Conservation (phyloP, 2,113 vertebrate species). For the Rhombomys opimus region DNA sequence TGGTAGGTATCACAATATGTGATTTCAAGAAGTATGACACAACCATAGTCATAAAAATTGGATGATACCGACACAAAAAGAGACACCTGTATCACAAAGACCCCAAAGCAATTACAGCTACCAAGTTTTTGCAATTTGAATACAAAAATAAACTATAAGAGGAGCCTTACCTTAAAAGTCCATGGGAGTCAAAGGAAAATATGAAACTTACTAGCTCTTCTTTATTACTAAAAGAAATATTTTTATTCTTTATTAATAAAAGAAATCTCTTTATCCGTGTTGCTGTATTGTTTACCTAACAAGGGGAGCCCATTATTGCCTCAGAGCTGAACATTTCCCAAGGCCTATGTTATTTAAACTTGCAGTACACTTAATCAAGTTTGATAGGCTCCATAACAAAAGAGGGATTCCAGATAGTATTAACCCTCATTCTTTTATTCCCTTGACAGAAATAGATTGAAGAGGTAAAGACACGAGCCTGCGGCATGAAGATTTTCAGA, state of each 20-base stretch:
- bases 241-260: conserved; percentile 4
- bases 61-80: background rate
- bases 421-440: conserved; percentile 80
- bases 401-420: conserved; percentile 72
- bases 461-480: conserved; percentile 55
- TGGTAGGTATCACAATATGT: background rate
- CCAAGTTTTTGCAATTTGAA: background rate
- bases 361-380: conserved; percentile 70
- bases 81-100: background rate
- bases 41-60: background rate
- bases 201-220: background rate
- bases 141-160: background rate
- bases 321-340: conserved; percentile 61
- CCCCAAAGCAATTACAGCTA: background rate
- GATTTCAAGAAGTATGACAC: background rate
- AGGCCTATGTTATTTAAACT: conserved; percentile 55
- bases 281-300: conserved; percentile 8
- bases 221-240: background rate
- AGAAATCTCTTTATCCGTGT: background rate
- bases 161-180: background rate
- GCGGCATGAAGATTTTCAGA: conserved; percentile 44
- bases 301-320: background rate
- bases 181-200: background rate
- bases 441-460: conserved; percentile 48
- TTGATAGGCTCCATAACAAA: conserved; percentile 75